A percentile compares a stretch with the other conserved stretches of the same genome.
Conservation (phyloP, 2,797 vertebrate genomes). For the Spondyliosoma cantharus region DNA sequence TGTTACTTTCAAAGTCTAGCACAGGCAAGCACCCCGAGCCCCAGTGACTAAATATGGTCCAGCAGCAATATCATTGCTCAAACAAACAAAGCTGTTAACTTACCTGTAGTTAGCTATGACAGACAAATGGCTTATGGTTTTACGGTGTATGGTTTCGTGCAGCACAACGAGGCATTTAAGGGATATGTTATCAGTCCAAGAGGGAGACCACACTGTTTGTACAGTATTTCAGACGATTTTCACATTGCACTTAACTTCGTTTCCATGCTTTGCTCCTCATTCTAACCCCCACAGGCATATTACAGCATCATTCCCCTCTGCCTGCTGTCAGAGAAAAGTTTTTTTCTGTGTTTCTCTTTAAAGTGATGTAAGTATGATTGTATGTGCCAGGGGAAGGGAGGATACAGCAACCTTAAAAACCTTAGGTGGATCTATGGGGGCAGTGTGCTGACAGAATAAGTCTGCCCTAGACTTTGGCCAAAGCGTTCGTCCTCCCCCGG, state of each 20-base stretch:
- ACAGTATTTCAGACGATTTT: neutral
- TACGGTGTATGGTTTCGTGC: neutral
- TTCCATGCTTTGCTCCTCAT: neutral
- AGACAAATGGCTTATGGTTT: constrained; percentile 12
- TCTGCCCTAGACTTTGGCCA: constrained; percentile 34
- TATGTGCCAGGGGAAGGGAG: constrained; percentile 19
- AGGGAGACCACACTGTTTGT: neutral
- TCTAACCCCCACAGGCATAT: neutral
- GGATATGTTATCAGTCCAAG: neutral
- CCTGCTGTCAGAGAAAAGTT: constrained; percentile 5
- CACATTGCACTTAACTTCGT: neutral
- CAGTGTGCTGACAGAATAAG: constrained; percentile 34
- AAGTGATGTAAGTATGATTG: constrained; percentile 17
- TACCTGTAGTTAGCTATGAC: constrained; percentile 55
- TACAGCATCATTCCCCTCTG: neutral
- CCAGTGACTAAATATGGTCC: constrained; percentile 99
- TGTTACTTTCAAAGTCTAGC: constrained; percentile 84
- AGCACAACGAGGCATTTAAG: neutral
- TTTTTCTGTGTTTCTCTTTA: neutral
- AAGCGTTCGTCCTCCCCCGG: constrained; percentile 13
- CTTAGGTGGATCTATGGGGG: constrained; percentile 35
- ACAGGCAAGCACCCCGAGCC: constrained; percentile 78
- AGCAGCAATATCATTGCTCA: constrained; percentile 79
- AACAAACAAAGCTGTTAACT: constrained; percentile 77
- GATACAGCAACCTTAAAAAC: constrained; percentile 41